A percentile compares a stretch with the other conserved stretches of the same genome.
phyloP scores from a whole-genome alignment of 1,140 invertebrate species.

The Apis cerana region DNA sequence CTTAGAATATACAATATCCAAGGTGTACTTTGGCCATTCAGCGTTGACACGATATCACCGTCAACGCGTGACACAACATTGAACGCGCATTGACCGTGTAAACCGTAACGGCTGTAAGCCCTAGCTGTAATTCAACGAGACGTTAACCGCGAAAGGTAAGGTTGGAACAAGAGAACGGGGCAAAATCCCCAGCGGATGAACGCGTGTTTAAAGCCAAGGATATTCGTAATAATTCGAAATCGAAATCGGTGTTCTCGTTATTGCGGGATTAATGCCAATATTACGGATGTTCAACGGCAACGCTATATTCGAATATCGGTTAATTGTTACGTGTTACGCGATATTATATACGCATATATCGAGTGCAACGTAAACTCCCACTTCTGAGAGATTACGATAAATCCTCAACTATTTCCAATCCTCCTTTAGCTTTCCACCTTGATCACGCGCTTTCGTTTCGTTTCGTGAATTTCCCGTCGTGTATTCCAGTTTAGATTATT shows the following conservation, averaged over 20 bases:
- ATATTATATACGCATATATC: background rate
- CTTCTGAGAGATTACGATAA: constrained; percentile 14
- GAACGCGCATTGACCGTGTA: background rate
- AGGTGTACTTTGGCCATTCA: background rate
- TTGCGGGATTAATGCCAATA: constrained; percentile 37
- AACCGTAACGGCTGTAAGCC: background rate
- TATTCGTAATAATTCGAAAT: constrained; percentile 28
- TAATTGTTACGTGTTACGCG: constrained; percentile 33
- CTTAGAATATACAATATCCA: background rate
- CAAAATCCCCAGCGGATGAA: background rate
- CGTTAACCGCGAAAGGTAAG: background rate
- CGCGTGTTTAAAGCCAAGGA: constrained; percentile 12
- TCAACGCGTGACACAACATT: constrained; percentile 13
- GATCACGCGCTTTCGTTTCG: background rate
- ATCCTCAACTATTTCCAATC: background rate
- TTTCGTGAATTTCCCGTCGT: background rate
- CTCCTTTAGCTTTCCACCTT: too few relatives aligned
- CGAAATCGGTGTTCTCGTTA: constrained; percentile 24
- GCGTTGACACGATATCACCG: constrained; percentile 13
- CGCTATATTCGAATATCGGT: background rate
- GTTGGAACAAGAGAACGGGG: background rate
- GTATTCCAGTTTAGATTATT: too few relatives aligned
- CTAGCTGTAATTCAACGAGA: background rate
- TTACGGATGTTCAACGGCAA: constrained; percentile 30
- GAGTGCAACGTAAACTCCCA: background rate